Evolutionary conservation across 2,797 vertebrate species (phyloP), one percentile per base, ranked within the genome.

Genomic region (Halcyon smyrnensis): DNA sequence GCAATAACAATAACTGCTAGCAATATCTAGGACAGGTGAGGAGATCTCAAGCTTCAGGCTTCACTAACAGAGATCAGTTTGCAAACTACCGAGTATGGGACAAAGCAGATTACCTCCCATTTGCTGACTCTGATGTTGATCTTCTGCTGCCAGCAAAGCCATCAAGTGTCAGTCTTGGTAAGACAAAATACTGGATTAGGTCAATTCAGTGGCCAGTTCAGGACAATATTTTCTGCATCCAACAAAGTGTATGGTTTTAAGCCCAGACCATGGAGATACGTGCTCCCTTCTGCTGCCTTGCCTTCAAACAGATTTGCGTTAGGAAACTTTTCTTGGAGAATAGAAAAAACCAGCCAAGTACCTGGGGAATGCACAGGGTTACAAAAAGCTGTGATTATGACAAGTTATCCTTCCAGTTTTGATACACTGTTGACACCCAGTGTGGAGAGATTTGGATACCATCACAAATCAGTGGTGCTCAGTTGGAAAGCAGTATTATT

Each of bases 391-490:
- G 7, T 23, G 30, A 7, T 28, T 76, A 28, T 59, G 18, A 10
- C 12, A 73, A 48, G 9, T 59, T 87, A 20, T 25, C 14, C 3
- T 37, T 54, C 32, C 67, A 34, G 1, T 59, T 89, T 87, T 70
- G 15, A 5, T 15, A 20, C 6, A 17, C 1, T 34, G 15, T 25
- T 84, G 17, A 16, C 19, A 27, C 3, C 9, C 24, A 32, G 0
- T 13, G 12, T 32, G 59, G 23, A 64, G 53, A 68, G 41, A 64
- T 53, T 76, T 63, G 15, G 21, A n/a, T 28, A 41, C 6, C 16
- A 39, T 19, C 16, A 34, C 13, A 73, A 75, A 75, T 59, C 18
- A 43, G 0, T 8, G 14, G 10, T 30, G 6, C 2, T 75, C 45
- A 2, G 5, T 5, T 4, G 3, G 37, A 80, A 79, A 80, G 23